Evolutionary conservation across 2,888 invertebrate species (phyloP), one percentile per base, ranked within the genome.

Genomic region (Stictocephala bisonia): DNA sequence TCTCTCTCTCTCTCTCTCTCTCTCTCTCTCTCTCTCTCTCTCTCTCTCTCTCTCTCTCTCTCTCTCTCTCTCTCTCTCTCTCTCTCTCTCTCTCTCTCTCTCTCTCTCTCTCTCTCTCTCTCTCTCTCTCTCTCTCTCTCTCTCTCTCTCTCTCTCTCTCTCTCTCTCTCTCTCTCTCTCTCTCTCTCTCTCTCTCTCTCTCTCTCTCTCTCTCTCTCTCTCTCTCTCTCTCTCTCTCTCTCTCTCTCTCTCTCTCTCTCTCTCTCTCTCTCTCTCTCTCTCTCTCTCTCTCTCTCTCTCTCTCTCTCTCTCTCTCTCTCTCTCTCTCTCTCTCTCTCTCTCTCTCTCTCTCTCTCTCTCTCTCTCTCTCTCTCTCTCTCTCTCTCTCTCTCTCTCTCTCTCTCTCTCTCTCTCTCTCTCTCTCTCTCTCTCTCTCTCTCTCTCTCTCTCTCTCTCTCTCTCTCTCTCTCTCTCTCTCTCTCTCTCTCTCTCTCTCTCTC

Each of bases 71-170:
- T 22, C 35, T 70, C 31, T 58, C 58, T 18, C 35, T 53, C 58
- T 31, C 35, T 22, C 35, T 70, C 31, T 58, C 58, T 18, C 35
- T 53, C 58, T 31, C 35, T 22, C 35, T 70, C 31, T 58, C 58
- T 18, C 35, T 53, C 58, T 31, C 35, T 22, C 35, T 70, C 31
- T 58, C 58, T 18, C 35, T 53, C 58, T 31, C 35, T 22, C 35
- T 70, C 31, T 58, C 58, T 18, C 35, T 53, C 58, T 31, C 35
- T 22, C 35, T 70, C 31, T 58, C 58, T 18, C 35, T 53, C 58
- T 31, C 35, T 22, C 35, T 70, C 31, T 58, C 58, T 18, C 35
- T 53, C 58, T 31, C 35, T 22, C 35, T 70, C 31, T 58, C 58
- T 18, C 35, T 53, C 58, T 31, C 35, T 22, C 35, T 70, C 31